Percentiles rank a stretch among this genome's conserved stretches.
Evolutionary conservation across 2,888 invertebrate species (phyloP).

Genomic region (Diplolepis rosae): DNA sequence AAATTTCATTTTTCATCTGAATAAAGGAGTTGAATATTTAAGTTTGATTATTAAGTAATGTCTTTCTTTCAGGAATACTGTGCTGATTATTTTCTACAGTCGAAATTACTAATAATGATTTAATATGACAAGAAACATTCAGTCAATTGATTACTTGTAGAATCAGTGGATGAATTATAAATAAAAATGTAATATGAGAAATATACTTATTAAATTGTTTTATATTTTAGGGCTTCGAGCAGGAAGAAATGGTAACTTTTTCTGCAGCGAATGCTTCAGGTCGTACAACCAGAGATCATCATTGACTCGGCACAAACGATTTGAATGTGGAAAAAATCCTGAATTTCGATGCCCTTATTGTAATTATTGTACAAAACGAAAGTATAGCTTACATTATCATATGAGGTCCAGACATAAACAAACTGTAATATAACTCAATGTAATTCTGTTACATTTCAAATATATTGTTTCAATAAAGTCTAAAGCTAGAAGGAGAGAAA

Average conservation of each 20-base stretch:
- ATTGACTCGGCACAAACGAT: conserved; percentile 10
- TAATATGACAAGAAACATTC: too few species aligned
- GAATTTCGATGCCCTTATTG: conserved; percentile 9
- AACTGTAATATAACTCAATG: not conserved
- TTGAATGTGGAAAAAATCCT: conserved; percentile 17
- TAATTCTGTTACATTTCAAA: not conserved
- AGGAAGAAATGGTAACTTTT: not conserved
- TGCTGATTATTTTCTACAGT: too few species aligned
- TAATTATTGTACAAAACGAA: conserved; percentile 22
- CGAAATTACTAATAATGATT: too few species aligned
- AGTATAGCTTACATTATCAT: conserved; percentile 20
- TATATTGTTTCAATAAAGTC: not conserved
- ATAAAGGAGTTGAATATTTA: too few species aligned
- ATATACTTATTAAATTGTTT: conserved; percentile 6
- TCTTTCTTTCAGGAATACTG: too few species aligned
- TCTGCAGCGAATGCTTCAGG: conserved; percentile 19
- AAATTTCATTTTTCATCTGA: too few species aligned
- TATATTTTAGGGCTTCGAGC: not conserved
- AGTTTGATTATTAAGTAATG: too few species aligned
- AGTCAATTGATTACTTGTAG: not conserved
- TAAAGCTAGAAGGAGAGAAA: conserved; percentile 6
- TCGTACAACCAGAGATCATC: conserved; percentile 18
- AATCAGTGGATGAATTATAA: not conserved
- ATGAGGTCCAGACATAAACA: not conserved
- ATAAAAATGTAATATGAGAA: not conserved